Evolutionary conservation across 1,140 invertebrate species (phyloP).

Genomic region (Euwallacea similis): DNA sequence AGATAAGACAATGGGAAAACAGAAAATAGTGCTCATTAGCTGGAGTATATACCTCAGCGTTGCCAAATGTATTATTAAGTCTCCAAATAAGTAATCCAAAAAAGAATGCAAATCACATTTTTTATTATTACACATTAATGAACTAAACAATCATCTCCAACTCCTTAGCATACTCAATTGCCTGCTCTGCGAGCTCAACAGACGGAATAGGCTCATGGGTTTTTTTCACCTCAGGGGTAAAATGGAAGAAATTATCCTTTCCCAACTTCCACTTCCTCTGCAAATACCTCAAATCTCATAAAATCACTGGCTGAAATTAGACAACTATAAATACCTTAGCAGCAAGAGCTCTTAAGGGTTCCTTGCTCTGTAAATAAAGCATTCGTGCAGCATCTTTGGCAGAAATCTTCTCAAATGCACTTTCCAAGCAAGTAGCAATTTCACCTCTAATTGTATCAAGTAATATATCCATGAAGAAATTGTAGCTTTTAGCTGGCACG

Average conservation of each 20-base stretch:
- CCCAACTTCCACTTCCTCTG: conserved; percentile 75
- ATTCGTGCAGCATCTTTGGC: conserved; percentile 85
- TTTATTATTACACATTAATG: no score
- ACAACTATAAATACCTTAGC: conserved; percentile 61
- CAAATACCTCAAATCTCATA: conserved; percentile 8
- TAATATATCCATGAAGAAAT: conserved; percentile 96
- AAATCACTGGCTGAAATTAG: conserved; percentile 12
- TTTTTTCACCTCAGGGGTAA: conserved; percentile 70
- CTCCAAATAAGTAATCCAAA: no score
- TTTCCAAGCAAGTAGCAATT: conserved; percentile 95
- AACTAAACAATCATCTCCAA: conserved; percentile 97
- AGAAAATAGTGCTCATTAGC: no score
- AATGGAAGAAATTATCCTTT: conserved; percentile 79
- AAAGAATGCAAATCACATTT: no score
- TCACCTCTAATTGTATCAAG: conserved; percentile 94
- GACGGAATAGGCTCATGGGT: conserved; percentile 87
- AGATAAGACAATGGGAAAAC: no score
- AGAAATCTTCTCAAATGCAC: conserved; percentile 91
- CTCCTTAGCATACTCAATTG: conserved; percentile 96
- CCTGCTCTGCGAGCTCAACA: conserved; percentile 84
- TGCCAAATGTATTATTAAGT: no score
- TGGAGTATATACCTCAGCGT: no score
- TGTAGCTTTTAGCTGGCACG: conserved; percentile 95
- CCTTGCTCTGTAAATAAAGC: conserved; percentile 80
- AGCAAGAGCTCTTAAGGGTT: conserved; percentile 79